These are phyloP conservation scores for Threskiornis aethiopicus DNA, from an alignment of 2,797 vertebrate species.

Conservation along the genomic window DNA sequence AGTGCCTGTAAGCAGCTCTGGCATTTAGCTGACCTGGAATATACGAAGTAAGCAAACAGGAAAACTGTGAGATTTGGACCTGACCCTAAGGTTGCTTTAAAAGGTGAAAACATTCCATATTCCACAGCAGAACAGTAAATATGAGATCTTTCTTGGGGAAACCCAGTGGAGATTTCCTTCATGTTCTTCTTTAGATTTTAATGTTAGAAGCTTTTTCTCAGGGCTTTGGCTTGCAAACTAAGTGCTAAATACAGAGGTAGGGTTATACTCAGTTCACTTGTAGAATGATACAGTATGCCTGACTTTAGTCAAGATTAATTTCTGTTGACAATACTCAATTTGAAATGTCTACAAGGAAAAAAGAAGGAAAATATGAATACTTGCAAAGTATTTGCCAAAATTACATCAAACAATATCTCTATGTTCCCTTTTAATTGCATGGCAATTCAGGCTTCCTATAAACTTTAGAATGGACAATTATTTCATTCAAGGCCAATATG, in stretches of 20 bases:
- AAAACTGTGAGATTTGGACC: neutral
- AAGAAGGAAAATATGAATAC: neutral
- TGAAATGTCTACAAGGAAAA: neutral
- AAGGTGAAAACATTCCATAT: neutral
- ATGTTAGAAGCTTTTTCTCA: neutral
- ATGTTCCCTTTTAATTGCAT: neutral
- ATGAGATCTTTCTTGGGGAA: neutral
- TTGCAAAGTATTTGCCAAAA: neutral
- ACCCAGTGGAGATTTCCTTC: neutral
- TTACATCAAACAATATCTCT: neutral
- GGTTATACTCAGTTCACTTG: neutral
- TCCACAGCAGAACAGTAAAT: neutral
- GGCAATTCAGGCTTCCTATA: neutral
- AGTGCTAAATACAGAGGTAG: neutral
- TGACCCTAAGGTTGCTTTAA: neutral
- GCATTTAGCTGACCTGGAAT: neutral
- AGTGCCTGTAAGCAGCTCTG: neutral
- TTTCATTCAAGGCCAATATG: neutral
- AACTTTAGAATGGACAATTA: neutral
- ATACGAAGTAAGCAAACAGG: neutral
- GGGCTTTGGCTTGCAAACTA: neutral
- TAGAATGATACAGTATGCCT: neutral
- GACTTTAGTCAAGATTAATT: neutral
- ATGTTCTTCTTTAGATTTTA: neutral
- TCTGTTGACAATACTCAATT: neutral